Base-by-base conservation (phyloP, 2,888 invertebrate species). In the Lasioglossum vierecki region DNA sequence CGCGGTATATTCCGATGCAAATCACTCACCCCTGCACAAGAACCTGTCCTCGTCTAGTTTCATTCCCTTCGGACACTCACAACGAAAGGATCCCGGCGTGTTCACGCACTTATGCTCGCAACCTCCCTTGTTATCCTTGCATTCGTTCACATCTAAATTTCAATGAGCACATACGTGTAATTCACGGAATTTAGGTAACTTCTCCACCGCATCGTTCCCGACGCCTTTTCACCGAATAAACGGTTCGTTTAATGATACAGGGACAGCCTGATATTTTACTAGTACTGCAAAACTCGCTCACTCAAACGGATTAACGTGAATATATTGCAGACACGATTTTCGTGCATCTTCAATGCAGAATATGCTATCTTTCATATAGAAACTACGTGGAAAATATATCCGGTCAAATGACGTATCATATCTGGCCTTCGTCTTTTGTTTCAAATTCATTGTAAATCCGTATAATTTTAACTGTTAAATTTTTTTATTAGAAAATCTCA, bases 51-150 rank as follows among this genome's bases (percentile, higher is more conserved):
- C 91, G 83, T 90, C 91, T 70, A 89, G 92, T 81, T 90, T 92
- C 93, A 94, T 93, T 53, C 94, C 94, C 83, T 90, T 91, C 46
- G 93, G 93, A 86, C 94, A 94, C 71, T 93, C 92, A 88, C 96
- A 96, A 35, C 93, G 93, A 93, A 96, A 97, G 0, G 96, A 96
- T n/a, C 97, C 97, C 4, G 95, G 95, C 0, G 96, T 96, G 93
- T 97, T 97, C 87, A 96, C 95, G 93, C 97, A 97, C 49, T 95
- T 96, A 88, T 94, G 93, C 5, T 94, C 92, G 86, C 97, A 95
- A 85, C 91, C 92, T 66, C 93, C 92, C 80, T 93, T 92, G 79
- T 91, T 89, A 79, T 88, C 88, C 76, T 92, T 88, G 85, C 94
- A 94, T 87, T 94, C 94, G 85, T 94, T 91, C 76, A 93, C 87